phyloP scores from a whole-genome alignment of 2,113 vertebrate genomes.

The Andinoacara biseriatus region DNA sequence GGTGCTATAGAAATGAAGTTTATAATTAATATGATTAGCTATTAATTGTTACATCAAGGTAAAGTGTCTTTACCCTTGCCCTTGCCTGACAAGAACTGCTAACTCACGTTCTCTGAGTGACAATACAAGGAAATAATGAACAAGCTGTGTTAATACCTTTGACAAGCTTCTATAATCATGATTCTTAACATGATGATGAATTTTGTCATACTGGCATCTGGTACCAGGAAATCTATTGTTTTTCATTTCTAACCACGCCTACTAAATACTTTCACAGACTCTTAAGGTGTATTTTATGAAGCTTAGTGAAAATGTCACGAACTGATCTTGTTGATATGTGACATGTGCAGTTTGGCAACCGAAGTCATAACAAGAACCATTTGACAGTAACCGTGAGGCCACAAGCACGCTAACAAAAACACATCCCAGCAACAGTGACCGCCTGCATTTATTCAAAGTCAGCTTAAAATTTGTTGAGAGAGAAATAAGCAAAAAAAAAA shows the following conservation, averaged over 20 bases:
- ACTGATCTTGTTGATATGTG: not conserved
- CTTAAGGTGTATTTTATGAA: not conserved
- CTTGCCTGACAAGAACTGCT: not conserved
- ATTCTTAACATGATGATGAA: not conserved
- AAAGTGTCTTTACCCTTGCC: not conserved
- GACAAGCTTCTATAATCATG: not conserved
- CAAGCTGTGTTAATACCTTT: not conserved
- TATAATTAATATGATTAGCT: not conserved
- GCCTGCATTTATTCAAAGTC: not conserved
- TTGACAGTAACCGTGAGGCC: no score
- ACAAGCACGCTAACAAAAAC: not conserved
- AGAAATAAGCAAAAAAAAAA: not conserved
- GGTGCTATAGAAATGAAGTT: accelerated
- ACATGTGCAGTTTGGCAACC: not conserved
- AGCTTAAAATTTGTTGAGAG: not conserved
- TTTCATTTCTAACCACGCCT: not conserved
- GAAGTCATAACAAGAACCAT: not conserved
- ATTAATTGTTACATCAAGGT: not conserved
- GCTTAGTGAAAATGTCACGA: no score
- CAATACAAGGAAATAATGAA: not conserved
- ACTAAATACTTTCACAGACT: not conserved
- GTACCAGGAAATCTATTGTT: not conserved
- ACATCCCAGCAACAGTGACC: not conserved
- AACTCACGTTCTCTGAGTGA: not conserved
- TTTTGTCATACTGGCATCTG: not conserved